These are phyloP conservation scores for Phylloscopus trochiloides DNA, from an alignment of 2,113 vertebrate genomes.

Conservation along the genomic window DNA sequence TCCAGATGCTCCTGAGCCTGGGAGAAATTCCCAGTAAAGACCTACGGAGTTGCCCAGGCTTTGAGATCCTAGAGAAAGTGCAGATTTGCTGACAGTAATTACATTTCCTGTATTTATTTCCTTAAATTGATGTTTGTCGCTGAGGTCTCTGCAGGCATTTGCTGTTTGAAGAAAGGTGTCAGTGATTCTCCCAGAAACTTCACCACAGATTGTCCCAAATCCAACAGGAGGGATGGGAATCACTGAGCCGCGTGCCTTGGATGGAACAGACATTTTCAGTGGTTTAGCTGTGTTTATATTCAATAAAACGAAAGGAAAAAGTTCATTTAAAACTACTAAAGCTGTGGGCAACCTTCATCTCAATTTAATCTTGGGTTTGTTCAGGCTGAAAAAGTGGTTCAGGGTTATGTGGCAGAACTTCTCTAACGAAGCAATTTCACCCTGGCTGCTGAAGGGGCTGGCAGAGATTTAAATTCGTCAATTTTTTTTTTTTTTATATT, in stretches of 20 bases:
- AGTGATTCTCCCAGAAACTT: not conserved
- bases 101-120: not conserved
- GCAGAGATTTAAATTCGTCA: not conserved
- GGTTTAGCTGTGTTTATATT: not conserved
- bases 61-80: not conserved
- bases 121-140: not conserved
- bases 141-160: not conserved
- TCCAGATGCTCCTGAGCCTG: not conserved
- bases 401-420: not conserved
- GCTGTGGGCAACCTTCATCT: not conserved
- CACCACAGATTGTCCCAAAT: not conserved
- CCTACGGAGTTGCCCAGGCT: not conserved
- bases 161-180: not conserved
- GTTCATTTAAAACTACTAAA: not conserved
- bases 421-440: not conserved
- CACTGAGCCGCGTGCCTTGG: rapidly evolving
- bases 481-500: not conserved
- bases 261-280: not conserved
- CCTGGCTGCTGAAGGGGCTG: not conserved
- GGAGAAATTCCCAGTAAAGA: not conserved
- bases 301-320: not conserved
- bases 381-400: not conserved
- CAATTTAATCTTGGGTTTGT: not conserved
- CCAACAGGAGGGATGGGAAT: not conserved
- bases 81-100: not conserved